Evolutionary conservation across 2,888 invertebrate genomes (phyloP).

Genomic region (Callinectes sapidus): DNA sequence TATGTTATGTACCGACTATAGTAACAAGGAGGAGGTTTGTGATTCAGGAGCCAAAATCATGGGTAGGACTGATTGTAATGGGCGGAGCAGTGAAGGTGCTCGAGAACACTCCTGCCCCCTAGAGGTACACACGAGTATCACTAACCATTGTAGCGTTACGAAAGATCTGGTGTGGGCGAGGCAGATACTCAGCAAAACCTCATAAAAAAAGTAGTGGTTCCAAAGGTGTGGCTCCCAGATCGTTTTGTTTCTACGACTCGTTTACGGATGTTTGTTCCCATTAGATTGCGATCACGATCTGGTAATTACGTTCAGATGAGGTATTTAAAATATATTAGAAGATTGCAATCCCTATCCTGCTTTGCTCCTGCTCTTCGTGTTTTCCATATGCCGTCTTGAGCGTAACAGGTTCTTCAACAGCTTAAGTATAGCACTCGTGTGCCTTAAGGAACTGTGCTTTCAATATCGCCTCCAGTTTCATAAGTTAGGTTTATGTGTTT

Average conservation of each 20-base stretch:
- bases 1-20: not conserved
- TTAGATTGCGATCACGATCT: not conserved
- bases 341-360: not conserved
- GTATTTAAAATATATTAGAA: not conserved
- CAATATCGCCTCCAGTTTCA: too few species aligned
- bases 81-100: not conserved
- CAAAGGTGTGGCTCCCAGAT: not conserved
- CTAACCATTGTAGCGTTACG: not conserved
- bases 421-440: too few species aligned
- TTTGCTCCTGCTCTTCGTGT: not conserved
- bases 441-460: too few species aligned
- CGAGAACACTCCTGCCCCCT: not conserved
- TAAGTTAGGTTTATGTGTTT: too few species aligned
- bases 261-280: slow-evolving; percentile 11
- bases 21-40: not conserved
- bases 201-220: not conserved
- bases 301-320: not conserved
- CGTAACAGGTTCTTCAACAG: not conserved
- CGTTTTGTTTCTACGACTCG: not conserved
- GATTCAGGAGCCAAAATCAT: not conserved
- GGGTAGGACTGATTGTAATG: not conserved
- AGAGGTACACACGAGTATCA: not conserved
- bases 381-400: not conserved
- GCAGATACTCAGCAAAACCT: not conserved
- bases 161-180: not conserved